Evolutionary conservation across 1,140 invertebrate species (phyloP).

Genomic region (Drosophila pachea): DNA sequence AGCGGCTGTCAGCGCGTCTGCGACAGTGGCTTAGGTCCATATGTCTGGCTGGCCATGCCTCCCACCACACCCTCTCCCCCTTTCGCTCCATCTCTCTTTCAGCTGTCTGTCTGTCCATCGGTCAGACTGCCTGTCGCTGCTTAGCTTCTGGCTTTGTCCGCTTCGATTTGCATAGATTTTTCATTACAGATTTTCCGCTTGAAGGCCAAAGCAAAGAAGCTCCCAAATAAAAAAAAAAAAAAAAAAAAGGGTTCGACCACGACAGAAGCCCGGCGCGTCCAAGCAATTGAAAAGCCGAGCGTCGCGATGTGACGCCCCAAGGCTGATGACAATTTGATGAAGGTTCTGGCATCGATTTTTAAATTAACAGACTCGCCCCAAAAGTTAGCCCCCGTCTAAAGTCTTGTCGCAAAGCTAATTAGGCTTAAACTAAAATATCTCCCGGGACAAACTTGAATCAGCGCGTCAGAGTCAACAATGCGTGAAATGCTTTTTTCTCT

Average conservation of each 20-base stretch:
- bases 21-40: conserved; percentile 32
- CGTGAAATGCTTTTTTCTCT: conserved; percentile 51
- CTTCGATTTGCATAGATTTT: conserved; percentile 73
- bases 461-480: conserved; percentile 64
- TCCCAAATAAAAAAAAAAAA: conserved; percentile 24
- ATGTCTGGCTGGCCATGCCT: conserved; percentile 38
- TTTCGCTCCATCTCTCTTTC: neutral
- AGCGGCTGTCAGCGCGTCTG: conserved; percentile 48
- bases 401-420: conserved; percentile 57
- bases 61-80: neutral
- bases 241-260: conserved; percentile 39
- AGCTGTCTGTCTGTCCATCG: conserved; percentile 3
- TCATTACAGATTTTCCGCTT: conserved; percentile 64
- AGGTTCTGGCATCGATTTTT: conserved; percentile 68
- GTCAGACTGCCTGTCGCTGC: conserved; percentile 13
- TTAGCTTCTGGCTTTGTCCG: conserved; percentile 31
- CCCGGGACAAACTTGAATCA: conserved; percentile 43
- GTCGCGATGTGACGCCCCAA: conserved; percentile 17
- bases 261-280: conserved; percentile 1
- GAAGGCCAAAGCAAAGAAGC: conserved; percentile 34
- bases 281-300: conserved; percentile 33
- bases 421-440: conserved; percentile 60
- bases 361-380: conserved; percentile 58
- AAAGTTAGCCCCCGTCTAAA: conserved; percentile 43
- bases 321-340: conserved; percentile 71